phyloP scores from a whole-genome alignment of 2,888 invertebrate genomes.

The Cephus pulcher region DNA sequence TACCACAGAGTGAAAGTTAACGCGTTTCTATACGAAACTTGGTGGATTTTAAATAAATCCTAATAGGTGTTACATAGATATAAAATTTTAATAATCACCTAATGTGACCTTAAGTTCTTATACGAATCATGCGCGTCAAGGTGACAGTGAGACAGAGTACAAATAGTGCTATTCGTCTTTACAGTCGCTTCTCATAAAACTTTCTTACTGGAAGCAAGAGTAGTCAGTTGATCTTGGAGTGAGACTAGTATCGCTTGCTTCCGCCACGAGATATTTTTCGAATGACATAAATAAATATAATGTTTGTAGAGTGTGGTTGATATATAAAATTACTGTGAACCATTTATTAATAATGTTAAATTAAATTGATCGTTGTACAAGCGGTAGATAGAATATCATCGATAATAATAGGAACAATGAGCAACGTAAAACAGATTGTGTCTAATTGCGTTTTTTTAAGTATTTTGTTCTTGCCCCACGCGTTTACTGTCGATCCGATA shows the following conservation, averaged over 20 bases:
- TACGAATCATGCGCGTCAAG: not conserved
- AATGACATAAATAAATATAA: not conserved
- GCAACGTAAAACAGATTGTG: not conserved
- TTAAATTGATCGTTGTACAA: not conserved
- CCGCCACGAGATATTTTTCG: not conserved
- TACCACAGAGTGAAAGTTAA: not conserved
- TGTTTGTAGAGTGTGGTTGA: not conserved
- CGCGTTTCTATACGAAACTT: not conserved
- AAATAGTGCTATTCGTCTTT: not conserved
- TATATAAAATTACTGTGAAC: not conserved
- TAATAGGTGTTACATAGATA: not conserved
- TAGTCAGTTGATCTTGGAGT: not conserved
- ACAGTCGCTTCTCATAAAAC: not conserved
- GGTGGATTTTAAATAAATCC: not conserved
- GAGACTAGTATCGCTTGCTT: not conserved
- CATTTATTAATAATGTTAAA: not conserved
- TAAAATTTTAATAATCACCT: not conserved
- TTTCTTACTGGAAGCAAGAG: not conserved
- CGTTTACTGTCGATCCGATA: constrained; percentile 11
- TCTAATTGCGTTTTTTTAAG: not conserved
- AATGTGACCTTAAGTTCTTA: not conserved
- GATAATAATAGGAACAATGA: not conserved
- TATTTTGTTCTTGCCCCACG: not conserved
- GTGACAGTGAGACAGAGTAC: not conserved
- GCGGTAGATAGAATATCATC: not conserved